These are phyloP conservation scores for Taxidea taxus DNA, from an alignment of 2,113 vertebrate species.

Conservation along the genomic window DNA sequence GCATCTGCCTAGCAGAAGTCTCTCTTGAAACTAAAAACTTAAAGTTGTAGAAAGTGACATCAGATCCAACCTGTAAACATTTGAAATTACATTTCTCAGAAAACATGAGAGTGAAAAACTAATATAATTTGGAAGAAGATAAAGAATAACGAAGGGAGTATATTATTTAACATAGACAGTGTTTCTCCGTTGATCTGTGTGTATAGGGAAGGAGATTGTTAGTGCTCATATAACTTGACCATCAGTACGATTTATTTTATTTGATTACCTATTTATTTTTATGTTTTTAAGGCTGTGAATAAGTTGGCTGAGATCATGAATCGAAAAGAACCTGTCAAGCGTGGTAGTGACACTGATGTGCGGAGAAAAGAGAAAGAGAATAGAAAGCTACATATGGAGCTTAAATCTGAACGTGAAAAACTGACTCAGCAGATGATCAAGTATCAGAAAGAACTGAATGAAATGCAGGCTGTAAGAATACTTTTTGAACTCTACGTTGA, in stretches of 20 bases:
- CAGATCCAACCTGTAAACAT: not conserved
- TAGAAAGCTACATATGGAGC: constrained; percentile 96
- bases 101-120: not conserved
- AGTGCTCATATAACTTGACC: not conserved
- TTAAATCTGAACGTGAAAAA: constrained; percentile 97
- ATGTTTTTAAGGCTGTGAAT: constrained; percentile 90
- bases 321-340: constrained; percentile 93
- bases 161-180: not conserved
- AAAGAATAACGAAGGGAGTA: not conserved
- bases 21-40: not conserved
- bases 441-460: constrained; percentile 97
- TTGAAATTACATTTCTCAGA: constrained; percentile 13
- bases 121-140: not conserved
- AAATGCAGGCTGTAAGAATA: constrained; percentile 95
- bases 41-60: not conserved
- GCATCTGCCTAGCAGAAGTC: not conserved
- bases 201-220: not conserved
- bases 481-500: not conserved
- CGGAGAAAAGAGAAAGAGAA: constrained; percentile 98
- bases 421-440: constrained; percentile 97
- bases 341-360: constrained; percentile 96
- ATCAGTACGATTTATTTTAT: not conserved
- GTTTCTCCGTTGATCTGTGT: not conserved
- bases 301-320: constrained; percentile 99
- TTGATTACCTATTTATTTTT: not conserved